Conservation (phyloP, 2,113 vertebrate genomes). For the Euleptes europaea region DNA sequence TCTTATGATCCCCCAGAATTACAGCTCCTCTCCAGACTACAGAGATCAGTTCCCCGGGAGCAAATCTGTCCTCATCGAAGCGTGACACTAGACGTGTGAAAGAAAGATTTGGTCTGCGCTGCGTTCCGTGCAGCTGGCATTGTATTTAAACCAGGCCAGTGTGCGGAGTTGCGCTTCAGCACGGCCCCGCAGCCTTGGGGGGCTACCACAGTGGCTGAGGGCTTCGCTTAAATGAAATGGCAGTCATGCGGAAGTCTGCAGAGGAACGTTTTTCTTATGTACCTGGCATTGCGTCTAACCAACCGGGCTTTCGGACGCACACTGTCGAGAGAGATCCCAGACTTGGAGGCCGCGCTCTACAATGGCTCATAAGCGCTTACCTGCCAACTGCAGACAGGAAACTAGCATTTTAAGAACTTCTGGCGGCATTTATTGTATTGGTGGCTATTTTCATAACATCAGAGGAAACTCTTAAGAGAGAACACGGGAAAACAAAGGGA, state of each 20-base stretch:
- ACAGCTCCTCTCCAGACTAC: too few relatives aligned
- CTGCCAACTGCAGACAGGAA: slow-evolving; percentile 74
- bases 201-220: neutral
- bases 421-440: slow-evolving; percentile 67
- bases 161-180: neutral
- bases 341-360: slow-evolving; percentile 4
- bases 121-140: neutral
- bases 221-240: too few relatives aligned
- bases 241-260: neutral
- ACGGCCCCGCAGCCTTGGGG: neutral
- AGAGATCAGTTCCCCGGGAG: too few relatives aligned
- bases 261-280: neutral
- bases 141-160: neutral
- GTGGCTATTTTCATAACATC: slow-evolving; percentile 72
- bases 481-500: neutral
- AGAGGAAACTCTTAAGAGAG: slow-evolving; percentile 65
- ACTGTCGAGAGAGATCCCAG: neutral
- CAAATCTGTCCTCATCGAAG: neutral
- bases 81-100: too few relatives aligned
- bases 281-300: neutral
- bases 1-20: too few relatives aligned
- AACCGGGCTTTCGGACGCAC: neutral
- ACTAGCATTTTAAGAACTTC: slow-evolving; percentile 58
- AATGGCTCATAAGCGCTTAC: slow-evolving; percentile 51
- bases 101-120: neutral